Percentiles rank a stretch among this genome's conserved stretches.
Conservation (phyloP, 2,113 vertebrate genomes). For the Sebastes schlegelii region DNA sequence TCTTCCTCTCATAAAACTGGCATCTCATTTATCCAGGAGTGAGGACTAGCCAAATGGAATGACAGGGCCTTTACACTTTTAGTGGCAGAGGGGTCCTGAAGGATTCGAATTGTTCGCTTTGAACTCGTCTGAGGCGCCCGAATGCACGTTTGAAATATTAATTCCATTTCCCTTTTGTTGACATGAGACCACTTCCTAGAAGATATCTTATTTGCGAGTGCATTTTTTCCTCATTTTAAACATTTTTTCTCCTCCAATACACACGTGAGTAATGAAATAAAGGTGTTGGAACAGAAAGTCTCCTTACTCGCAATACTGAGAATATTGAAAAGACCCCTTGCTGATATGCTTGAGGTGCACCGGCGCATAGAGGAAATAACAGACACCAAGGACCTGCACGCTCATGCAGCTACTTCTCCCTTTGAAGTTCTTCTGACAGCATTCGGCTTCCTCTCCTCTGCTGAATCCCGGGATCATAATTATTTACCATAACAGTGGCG, state of each 20-base stretch:
- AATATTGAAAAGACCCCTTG: slow-evolving; percentile 66
- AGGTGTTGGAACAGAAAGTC: slow-evolving; percentile 63
- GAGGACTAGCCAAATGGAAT: slow-evolving; percentile 68
- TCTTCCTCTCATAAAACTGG: slow-evolving; percentile 80
- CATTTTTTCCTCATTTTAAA: slow-evolving; percentile 12
- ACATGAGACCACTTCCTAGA: slow-evolving; percentile 40
- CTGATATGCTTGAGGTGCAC: slow-evolving; percentile 72
- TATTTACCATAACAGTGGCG: slow-evolving; percentile 71
- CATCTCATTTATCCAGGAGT: slow-evolving; percentile 78
- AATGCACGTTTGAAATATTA: slow-evolving; percentile 62
- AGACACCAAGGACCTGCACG: slow-evolving; percentile 60
- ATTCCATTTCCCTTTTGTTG: slow-evolving; percentile 66
- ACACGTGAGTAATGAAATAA: slow-evolving; percentile 57
- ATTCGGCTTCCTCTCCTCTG: slow-evolving; percentile 54
- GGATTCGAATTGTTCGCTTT: slow-evolving; percentile 50
- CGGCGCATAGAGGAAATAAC: slow-evolving; percentile 61
- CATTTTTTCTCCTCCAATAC: slow-evolving; percentile 22
- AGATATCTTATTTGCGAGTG: slow-evolving; percentile 46
- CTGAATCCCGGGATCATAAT: slow-evolving; percentile 61
- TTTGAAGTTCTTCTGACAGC: slow-evolving; percentile 76
- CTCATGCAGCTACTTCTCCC: slow-evolving; percentile 58
- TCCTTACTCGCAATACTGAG: slow-evolving; percentile 66
- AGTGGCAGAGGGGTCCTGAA: slow-evolving; percentile 42
- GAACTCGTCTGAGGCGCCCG: slow-evolving; percentile 31
- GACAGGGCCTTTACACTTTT: slow-evolving; percentile 67